phyloP scores from a whole-genome alignment of 2,888 invertebrate genomes.

The Dolomedes plantarius region DNA sequence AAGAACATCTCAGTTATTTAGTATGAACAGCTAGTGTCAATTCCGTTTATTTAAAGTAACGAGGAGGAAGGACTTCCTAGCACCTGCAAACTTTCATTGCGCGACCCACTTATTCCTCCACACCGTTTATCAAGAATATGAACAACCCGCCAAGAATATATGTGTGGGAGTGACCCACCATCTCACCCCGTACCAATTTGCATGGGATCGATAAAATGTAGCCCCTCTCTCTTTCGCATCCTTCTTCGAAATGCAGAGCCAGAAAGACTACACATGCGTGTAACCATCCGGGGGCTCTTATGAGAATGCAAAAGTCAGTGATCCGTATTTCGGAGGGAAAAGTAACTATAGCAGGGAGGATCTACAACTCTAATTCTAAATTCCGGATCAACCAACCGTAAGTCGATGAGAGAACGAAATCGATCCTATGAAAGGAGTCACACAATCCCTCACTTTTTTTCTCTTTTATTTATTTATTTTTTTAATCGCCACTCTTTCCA shows the following conservation, averaged over 20 bases:
- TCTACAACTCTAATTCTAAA: neutral
- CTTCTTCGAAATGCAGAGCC: neutral
- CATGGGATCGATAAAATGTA: conserved; percentile 3
- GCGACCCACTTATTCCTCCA: no score
- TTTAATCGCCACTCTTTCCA: no score
- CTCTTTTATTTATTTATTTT: neutral
- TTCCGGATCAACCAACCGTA: neutral
- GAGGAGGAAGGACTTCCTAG: no score
- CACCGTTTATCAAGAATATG: no score
- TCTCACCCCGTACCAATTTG: neutral
- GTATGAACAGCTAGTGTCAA: no score
- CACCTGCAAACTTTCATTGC: no score
- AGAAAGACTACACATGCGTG: conserved; percentile 2
- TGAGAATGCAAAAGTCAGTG: neutral
- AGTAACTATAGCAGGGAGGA: conserved; percentile 1
- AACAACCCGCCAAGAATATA: no score
- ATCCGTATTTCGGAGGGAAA: neutral
- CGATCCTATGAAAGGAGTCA: neutral
- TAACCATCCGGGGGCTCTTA: neutral
- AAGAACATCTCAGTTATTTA: no score
- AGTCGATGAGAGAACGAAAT: neutral
- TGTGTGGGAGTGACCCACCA: neutral
- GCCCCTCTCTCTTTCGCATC: no score
- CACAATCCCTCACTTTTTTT: neutral
- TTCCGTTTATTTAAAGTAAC: no score